Evolutionary conservation across 2,113 vertebrate species (phyloP), one percentile per base, ranked within the genome.

Genomic region (Tringa solitaria): DNA sequence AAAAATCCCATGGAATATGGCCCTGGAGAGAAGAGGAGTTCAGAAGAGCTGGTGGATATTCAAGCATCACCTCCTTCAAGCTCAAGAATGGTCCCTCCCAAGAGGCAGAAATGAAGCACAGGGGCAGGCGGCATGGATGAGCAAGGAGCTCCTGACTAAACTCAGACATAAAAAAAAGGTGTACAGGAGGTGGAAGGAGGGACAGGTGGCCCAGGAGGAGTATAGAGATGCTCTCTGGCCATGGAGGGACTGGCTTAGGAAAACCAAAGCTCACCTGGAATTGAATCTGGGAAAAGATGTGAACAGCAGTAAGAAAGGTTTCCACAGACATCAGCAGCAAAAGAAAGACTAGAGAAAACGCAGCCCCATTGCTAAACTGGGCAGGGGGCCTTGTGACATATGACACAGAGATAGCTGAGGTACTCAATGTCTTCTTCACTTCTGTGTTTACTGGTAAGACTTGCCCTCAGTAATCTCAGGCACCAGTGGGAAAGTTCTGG

Each of bases 261-360:
- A 89, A 48, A 22, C 16, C 32, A 37, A 77, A 84, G 14, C 8
- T n/a, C 14, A 24, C 5, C 14, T 51, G 45, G 21, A 68, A 8
- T 9, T 68, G 12, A 64, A 41, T 37, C 16, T 46, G 14, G 32
- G 32, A 68, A 33, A 9, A 30, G 13, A 7, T 28, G 4, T 24
- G 48, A 74, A 26, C 9, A 33, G 32, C 24, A 78, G 4, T 7
- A 33, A 37, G 10, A 9, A 70, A 76, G 6, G 7, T 84, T 90
- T 87, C 35, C 21, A 23, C 15, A 72, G 9, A 53, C 23, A 63
- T 4, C 21, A 68, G 15, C 69, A 54, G 32, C 43, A 78, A 48
- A 54, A 59, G 23, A 16, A 82, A 68, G 24, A 61, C 10, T 3
- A 19, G 6, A 63, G 19, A 41, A 84, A 59, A 67, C 0, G 0